Evolutionary conservation across 2,888 invertebrate species (phyloP).

Genomic region (Hirtodrosophila alboralis): DNA sequence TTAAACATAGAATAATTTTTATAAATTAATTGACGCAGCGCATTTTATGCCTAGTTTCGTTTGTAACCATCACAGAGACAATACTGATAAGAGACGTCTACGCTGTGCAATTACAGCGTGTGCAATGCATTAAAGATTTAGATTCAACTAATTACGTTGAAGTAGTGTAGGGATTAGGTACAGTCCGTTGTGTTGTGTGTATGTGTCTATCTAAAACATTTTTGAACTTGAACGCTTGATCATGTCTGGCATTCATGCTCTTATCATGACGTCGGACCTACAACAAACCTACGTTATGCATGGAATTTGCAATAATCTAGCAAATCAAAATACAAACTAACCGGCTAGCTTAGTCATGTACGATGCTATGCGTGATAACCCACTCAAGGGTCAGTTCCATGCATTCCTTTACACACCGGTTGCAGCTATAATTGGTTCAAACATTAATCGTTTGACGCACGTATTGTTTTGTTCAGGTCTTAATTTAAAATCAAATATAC

Average conservation of each 20-base stretch:
- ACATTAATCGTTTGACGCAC: conserved; percentile 30
- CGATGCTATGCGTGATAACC: conserved; percentile 37
- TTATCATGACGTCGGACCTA: conserved; percentile 60
- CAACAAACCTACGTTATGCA: conserved; percentile 58
- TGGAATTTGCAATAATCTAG: conserved; percentile 50
- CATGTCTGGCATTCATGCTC: conserved; percentile 69
- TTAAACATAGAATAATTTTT: conserved; percentile 3
- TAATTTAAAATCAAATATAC: conserved; percentile 17
- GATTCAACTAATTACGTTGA: conserved; percentile 43
- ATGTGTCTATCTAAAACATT: conserved; percentile 25
- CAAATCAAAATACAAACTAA: conserved; percentile 18
- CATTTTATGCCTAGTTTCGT: conserved; percentile 7
- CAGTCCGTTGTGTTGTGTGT: conserved; percentile 5
- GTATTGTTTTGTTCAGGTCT: background rate
- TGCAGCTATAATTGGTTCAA: background rate
- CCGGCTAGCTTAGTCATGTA: conserved; percentile 38
- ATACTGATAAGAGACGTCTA: conserved; percentile 47
- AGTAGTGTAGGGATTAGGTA: conserved; percentile 48
- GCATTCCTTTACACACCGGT: conserved; percentile 16
- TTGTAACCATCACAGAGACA: conserved; percentile 1
- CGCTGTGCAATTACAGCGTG: conserved; percentile 39
- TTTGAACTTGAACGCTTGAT: conserved; percentile 64
- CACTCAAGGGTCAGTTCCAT: conserved; percentile 18
- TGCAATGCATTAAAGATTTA: conserved; percentile 56
- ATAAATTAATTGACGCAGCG: conserved; percentile 21